Evolutionary conservation across 2,797 vertebrate genomes (phyloP).

Genomic region (Petrocephalus sullivani): DNA sequence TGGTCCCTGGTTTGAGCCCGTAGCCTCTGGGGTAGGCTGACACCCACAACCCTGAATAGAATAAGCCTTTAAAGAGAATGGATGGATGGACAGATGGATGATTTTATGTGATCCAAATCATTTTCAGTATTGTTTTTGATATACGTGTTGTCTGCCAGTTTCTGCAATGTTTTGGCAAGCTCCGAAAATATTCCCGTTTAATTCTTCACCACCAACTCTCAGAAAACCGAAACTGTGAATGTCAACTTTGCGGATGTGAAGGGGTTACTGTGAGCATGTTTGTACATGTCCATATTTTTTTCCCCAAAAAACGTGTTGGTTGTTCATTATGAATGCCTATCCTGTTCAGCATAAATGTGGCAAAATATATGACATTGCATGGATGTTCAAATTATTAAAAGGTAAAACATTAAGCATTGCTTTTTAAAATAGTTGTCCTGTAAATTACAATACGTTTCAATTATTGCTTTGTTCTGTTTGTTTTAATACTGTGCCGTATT

Average conservation of each 20-base stretch:
- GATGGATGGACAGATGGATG: not conserved
- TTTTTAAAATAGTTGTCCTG: constrained; percentile 51
- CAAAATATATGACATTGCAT: not conserved
- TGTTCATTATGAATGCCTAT: not conserved
- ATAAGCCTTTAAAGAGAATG: not conserved
- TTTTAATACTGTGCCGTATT: not conserved
- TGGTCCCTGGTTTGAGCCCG: not conserved
- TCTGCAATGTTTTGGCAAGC: not conserved
- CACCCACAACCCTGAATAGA: not conserved
- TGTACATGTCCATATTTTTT: not conserved
- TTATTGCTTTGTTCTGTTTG: not conserved
- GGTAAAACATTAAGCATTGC: constrained; percentile 36
- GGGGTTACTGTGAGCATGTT: not conserved
- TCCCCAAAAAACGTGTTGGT: not conserved
- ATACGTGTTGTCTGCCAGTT: not conserved
- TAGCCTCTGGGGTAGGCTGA: not conserved
- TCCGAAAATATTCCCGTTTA: not conserved
- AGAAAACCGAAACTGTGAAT: not conserved
- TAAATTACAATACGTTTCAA: constrained; percentile 36
- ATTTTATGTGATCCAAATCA: not conserved
- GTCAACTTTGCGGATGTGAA: not conserved
- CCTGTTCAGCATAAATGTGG: not conserved
- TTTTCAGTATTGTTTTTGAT: not conserved
- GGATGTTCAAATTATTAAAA: not conserved
- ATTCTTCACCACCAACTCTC: not conserved